A percentile compares a stretch with the other conserved stretches of the same genome.
Conservation (phyloP, 2,888 invertebrate species). For the Cheilosia impressa region DNA sequence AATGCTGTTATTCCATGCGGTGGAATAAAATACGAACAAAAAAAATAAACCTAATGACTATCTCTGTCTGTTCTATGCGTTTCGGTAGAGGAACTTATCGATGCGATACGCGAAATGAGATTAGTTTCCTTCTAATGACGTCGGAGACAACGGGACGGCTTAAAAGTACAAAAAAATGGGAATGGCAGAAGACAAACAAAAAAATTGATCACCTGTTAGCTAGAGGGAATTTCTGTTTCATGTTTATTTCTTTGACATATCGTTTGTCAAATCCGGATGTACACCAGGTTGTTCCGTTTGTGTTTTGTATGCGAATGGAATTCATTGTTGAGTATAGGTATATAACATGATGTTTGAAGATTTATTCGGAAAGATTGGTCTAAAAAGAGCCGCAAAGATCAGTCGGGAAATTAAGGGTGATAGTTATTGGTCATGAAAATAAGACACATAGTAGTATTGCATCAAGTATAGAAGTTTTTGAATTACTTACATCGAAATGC, state of each 20-base stretch:
- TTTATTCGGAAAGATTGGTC: constrained; percentile 14
- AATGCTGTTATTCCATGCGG: constrained; percentile 41
- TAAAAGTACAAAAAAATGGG: neutral
- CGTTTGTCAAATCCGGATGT: constrained; percentile 64
- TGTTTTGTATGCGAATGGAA: constrained; percentile 51
- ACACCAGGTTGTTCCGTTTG: constrained; percentile 54
- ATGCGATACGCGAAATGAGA: constrained; percentile 54
- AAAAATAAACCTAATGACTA: constrained; percentile 4
- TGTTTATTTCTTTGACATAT: constrained; percentile 39
- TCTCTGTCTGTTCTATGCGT: constrained; percentile 16
- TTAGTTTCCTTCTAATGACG: constrained; percentile 30
- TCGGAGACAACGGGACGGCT: neutral
- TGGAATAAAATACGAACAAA: neutral
- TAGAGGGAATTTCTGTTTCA: neutral
- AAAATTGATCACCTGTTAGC: constrained; percentile 37
- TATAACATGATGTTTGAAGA: neutral
- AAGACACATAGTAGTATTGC: too few species aligned
- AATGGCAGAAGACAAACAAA: constrained; percentile 14
- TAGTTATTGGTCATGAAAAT: too few species aligned
- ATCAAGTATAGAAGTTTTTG: too few species aligned
- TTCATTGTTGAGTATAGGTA: constrained; percentile 1
- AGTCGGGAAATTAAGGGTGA: too few species aligned
- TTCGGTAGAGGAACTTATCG: constrained; percentile 26
- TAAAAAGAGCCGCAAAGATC: too few species aligned
- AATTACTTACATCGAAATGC: too few species aligned